Evolutionary conservation across 1,140 invertebrate genomes (phyloP), one percentile per base, ranked within the genome.

Genomic region (Eueides isabella): DNA sequence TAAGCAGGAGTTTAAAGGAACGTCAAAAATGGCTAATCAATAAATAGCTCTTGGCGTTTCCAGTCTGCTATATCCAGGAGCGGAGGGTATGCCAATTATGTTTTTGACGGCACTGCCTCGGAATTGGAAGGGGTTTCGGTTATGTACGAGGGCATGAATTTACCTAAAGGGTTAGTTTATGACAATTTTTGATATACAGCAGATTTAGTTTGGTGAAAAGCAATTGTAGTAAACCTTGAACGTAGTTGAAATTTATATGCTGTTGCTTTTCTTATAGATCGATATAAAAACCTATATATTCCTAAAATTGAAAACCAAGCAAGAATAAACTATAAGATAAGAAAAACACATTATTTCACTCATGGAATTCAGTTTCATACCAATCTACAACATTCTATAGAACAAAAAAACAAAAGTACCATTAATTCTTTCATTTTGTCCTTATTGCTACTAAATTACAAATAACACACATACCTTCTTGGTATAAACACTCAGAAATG

Each of bases 1-100:
- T n/a, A n/a, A n/a, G n/a, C n/a, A 26, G 48, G 48, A 55, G 19
- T 23, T 23, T 55, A 55, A 26, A 55, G 48, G 48, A 23, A 55
- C 48, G 61, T 63, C 29, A 31, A 63, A 63, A 63, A 31, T 63
- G 29, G 61, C 61, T 63, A 63, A 63, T 63, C 61, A 63, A 63
- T 63, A 63, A 28, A 30, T 63, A 29, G 61, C 61, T 63, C 61
- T 31, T 63, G 19, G 64, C 77, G 26, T 68, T 72, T 79, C 72
- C 44, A 76, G 78, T 33, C 31, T 26, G 63, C 63, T 67, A 75
- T 26, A 33, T 72, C 74, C 26, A n/a, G 23, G 29, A 61, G 70
- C 66, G 77, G 78, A 81, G 82, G 83, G 84, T 79, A 80, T 77
- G 84, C 80, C 82, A 88, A 88, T 88, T 86, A 88, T 85, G 82